Evolutionary conservation across 2,113 vertebrate genomes (phyloP).

Genomic region (Deroptyus accipitrinus): DNA sequence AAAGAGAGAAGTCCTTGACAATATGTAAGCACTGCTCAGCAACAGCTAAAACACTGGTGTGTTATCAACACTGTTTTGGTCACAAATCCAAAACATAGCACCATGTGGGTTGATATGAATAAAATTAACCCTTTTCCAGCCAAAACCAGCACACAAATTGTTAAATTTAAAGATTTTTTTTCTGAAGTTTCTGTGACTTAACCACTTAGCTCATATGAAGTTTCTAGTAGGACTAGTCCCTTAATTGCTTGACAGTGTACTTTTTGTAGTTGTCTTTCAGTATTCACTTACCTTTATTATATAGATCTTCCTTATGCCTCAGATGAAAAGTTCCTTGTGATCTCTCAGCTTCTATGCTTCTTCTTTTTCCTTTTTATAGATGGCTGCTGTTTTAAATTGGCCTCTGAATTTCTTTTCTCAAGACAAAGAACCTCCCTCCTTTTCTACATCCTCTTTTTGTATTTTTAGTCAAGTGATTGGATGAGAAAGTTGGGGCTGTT

Average conservation of each 20-base stretch:
- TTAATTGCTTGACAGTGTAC: not conserved
- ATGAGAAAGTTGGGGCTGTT: not conserved
- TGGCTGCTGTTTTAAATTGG: not conserved
- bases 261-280: not conserved
- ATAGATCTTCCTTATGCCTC: not conserved
- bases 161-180: not conserved
- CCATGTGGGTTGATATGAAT: accelerated
- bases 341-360: not conserved
- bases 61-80: not conserved
- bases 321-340: not conserved
- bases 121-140: not conserved
- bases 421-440: not conserved
- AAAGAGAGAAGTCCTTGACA: not conserved
- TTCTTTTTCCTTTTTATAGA: not conserved
- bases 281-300: not conserved
- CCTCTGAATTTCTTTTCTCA: not conserved
- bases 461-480: accelerated
- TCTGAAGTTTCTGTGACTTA: not conserved
- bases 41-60: not conserved
- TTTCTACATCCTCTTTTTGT: not conserved
- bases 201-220: not conserved
- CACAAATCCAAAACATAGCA: not conserved
- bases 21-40: not conserved
- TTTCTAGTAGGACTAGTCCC: not conserved
- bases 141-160: not conserved